Conservation (phyloP, 2,797 vertebrate species). For the Botia almorhae region DNA sequence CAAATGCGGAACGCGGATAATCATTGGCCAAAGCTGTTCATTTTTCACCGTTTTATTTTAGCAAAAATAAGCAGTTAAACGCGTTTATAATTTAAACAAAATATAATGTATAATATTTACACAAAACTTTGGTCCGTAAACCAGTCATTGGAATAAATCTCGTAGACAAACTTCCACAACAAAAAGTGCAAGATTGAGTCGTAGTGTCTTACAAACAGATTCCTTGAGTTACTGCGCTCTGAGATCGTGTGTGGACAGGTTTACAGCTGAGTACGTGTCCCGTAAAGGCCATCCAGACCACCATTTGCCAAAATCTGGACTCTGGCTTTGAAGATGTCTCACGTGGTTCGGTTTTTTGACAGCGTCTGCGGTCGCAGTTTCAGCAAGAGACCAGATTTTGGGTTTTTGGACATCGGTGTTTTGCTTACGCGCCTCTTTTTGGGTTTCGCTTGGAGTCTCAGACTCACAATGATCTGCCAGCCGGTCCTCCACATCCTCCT, state of each 20-base stretch:
- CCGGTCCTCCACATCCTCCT: conserved; percentile 50
- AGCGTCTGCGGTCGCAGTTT: conserved; percentile 86
- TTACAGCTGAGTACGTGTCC: conserved; percentile 69
- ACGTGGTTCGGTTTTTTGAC: conserved; percentile 66
- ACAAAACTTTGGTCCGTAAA: conserved; percentile 72
- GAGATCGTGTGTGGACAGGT: conserved; percentile 65
- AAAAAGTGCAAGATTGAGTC: conserved; percentile 75
- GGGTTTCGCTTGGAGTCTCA: no score
- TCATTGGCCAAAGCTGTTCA: background rate
- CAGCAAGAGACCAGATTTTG: conserved; percentile 97
- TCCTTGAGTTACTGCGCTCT: conserved; percentile 26
- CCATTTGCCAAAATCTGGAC: conserved; percentile 67
- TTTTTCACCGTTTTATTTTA: conserved; percentile 74
- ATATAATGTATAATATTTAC: conserved; percentile 80
- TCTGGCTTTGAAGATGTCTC: conserved; percentile 53
- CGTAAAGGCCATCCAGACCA: conserved; percentile 79
- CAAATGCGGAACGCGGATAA: background rate
- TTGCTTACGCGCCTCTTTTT: no score
- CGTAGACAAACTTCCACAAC: conserved; percentile 61
- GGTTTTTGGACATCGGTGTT: conserved; percentile 80
- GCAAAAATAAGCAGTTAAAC: conserved; percentile 78
- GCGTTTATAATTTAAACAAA: conserved; percentile 81
- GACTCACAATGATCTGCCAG: no score
- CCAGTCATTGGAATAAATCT: conserved; percentile 44
- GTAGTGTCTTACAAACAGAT: conserved; percentile 14